A percentile compares a stretch with the other conserved stretches of the same genome.
Evolutionary conservation across 2,113 vertebrate genomes (phyloP).

Genomic region (Geococcyx californianus): DNA sequence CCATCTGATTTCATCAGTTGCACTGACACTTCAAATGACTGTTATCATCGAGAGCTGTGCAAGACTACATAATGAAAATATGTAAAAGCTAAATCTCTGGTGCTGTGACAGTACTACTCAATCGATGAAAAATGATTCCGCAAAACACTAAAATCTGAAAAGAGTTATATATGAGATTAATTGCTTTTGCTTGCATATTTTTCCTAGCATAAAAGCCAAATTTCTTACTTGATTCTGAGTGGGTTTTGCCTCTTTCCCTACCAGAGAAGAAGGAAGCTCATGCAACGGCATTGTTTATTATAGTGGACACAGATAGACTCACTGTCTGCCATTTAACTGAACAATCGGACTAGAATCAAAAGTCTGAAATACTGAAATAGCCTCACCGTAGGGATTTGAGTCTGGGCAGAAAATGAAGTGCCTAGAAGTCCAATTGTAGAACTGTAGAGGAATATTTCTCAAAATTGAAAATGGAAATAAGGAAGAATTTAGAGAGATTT

Average conservation of each 20-base stretch:
- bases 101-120: not conserved
- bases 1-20: slow-evolving; percentile 50
- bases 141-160: not conserved
- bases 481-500: not conserved
- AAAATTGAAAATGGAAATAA: not conserved
- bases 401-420: not conserved
- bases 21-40: slow-evolving; percentile 41
- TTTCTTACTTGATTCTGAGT: not conserved
- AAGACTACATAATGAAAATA: slow-evolving; percentile 41
- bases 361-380: not conserved
- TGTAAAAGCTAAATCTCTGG: slow-evolving; percentile 25
- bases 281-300: not conserved
- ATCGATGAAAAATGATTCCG: slow-evolving; percentile 10
- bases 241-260: not conserved
- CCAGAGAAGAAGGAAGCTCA: not conserved
- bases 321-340: not conserved
- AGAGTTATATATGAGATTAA: slow-evolving; percentile 23
- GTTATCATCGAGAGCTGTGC: slow-evolving; percentile 10
- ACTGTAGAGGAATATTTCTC: not conserved
- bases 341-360: not conserved
- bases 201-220: not conserved
- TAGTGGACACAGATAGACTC: not conserved
- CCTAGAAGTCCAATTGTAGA: not conserved
- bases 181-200: not conserved
- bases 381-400: not conserved